A percentile compares a stretch with the other conserved stretches of the same genome.
Evolutionary conservation across 2,797 vertebrate genomes (phyloP).

Genomic region (Taenioides sp.): DNA sequence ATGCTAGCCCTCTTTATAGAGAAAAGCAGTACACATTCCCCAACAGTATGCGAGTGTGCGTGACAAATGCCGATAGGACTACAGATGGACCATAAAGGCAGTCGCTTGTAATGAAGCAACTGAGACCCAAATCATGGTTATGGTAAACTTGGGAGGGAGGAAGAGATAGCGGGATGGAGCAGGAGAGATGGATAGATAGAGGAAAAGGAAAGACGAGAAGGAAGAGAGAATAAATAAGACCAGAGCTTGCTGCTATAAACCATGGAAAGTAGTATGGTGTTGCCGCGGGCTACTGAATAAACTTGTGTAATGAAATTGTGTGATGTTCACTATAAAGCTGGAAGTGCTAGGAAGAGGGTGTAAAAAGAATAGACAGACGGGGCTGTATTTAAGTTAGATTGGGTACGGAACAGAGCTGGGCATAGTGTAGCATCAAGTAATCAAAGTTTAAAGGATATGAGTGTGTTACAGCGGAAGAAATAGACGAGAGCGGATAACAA

Average conservation of each 20-base stretch:
- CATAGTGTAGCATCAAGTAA: not conserved
- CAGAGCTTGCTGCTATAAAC: slow-evolving; percentile 55
- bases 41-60: slow-evolving; percentile 21
- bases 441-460: slow-evolving; percentile 7
- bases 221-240: slow-evolving; percentile 59
- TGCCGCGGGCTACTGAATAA: slow-evolving; percentile 59
- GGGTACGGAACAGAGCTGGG: not conserved
- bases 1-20: slow-evolving; percentile 15
- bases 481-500: not conserved
- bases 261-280: slow-evolving; percentile 44
- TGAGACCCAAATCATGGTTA: slow-evolving; percentile 76
- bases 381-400: slow-evolving; percentile 30
- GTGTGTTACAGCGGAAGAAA: not conserved
- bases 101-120: slow-evolving; percentile 76
- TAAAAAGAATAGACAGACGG: slow-evolving; percentile 29
- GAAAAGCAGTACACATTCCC: slow-evolving; percentile 2
- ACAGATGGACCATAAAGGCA: slow-evolving; percentile 76
- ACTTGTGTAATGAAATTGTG: slow-evolving; percentile 61
- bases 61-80: slow-evolving; percentile 66
- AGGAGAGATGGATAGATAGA: slow-evolving; percentile 42
- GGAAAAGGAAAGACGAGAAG: slow-evolving; percentile 31
- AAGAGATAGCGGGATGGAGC: slow-evolving; percentile 24
- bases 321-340: slow-evolving; percentile 57
- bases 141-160: slow-evolving; percentile 63
- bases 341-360: slow-evolving; percentile 22